Percentiles rank a stretch among this genome's conserved stretches.
These are phyloP conservation scores for Gambusia holbrooki DNA, from an alignment of 2,113 vertebrate genomes.

Conservation along the genomic window DNA sequence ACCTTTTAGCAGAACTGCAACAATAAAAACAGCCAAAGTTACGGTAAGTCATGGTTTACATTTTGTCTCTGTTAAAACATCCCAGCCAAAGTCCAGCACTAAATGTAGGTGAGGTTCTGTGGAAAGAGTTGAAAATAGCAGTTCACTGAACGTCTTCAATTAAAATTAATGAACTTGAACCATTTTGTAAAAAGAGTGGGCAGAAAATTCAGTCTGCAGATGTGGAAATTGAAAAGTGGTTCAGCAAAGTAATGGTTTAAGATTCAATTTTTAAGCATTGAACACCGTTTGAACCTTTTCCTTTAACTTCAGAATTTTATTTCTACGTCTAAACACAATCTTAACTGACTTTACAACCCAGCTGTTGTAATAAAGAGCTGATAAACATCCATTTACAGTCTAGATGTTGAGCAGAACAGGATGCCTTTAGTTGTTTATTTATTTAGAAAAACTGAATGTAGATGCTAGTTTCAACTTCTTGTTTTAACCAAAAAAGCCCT, in stretches of 20 bases:
- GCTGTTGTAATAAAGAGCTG: not conserved
- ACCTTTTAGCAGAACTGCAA: too few relatives aligned
- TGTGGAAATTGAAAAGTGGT: not conserved
- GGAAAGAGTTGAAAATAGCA: not conserved
- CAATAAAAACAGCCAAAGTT: too few relatives aligned
- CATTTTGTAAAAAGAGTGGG: not conserved
- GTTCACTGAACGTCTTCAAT: not conserved
- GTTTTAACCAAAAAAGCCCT: not conserved
- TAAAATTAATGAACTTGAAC: not conserved
- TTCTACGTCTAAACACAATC: too few relatives aligned
- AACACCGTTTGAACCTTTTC: too few relatives aligned
- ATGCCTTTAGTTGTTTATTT: not conserved
- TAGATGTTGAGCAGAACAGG: not conserved
- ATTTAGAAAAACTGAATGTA: conserved; percentile 11
- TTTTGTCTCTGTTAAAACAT: not conserved
- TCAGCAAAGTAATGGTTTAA: too few relatives aligned
- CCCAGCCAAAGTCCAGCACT: too few relatives aligned
- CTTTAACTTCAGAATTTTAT: too few relatives aligned
- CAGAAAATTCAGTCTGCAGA: not conserved
- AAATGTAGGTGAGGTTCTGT: not conserved
- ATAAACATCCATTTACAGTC: not conserved
- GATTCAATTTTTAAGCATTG: too few relatives aligned
- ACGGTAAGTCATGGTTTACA: not conserved
- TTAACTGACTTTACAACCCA: not conserved
- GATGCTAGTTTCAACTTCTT: conserved; percentile 22